Base-by-base conservation (phyloP, 2,113 vertebrate genomes). In the Microcebus lehilahytsara region DNA sequence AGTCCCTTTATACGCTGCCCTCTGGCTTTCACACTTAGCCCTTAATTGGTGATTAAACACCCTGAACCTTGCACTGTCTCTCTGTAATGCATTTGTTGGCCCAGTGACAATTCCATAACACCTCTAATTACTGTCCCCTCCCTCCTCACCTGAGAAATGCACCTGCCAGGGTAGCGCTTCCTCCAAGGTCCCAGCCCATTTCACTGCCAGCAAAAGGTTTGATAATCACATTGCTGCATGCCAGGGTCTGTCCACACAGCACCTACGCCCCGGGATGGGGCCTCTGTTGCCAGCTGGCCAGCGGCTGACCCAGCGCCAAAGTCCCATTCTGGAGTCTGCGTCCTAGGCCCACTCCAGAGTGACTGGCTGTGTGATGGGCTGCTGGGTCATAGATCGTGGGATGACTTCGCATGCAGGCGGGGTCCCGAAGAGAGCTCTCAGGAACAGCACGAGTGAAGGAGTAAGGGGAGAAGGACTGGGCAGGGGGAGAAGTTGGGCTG, bases 141-240 rank as follows among this genome's bases (percentile, higher is more conserved):
- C 89, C 40, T 71, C 40, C 9, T 53, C 80, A n/a, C 80, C 89
- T 96, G 75, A 77, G 74, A 93, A 49, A 16, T 20, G 22, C 27
- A 27, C 78, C 93, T 60, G 49, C 87, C 56, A 6, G 40, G 1
- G 27, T 0, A 0, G 4, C 62, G 51, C 69, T 23, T 30, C 78
- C 74, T 67, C 88, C 49, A 49, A 0, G 4, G 3, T 10, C 56
- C 81, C 2, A 9, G 17, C 77, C 66, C 20, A 0, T 10, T 25
- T 80, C 62, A 6, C 37, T 34, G 9, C 27, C 34, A 46, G 49
- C 19, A 1, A 13, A 46, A 74, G 75, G 19, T 5, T 19, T 4
- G 32, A 1, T 14, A 12, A 20, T 0, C 0, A 1, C 37, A 0
- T 17, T 1, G 23, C 23, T 34, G 5, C 11, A 0, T 6, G 10